Percentiles rank a stretch among this genome's conserved stretches.
Evolutionary conservation across 2,797 vertebrate species (phyloP).

Genomic region (Anguilla marmorata): DNA sequence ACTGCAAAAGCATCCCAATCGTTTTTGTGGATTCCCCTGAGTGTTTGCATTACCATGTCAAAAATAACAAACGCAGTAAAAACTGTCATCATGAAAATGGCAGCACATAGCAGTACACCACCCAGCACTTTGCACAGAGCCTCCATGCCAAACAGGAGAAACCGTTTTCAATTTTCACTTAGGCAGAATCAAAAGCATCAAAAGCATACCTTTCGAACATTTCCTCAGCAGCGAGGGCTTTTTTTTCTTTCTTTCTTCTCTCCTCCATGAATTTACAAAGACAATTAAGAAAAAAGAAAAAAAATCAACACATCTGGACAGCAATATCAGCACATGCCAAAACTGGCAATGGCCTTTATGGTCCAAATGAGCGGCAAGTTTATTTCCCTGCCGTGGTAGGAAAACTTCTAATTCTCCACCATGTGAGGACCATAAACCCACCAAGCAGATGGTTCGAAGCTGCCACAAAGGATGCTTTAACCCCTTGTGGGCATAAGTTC

Average conservation of each 20-base stretch:
- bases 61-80: slow-evolving; percentile 36
- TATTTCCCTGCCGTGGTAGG: slow-evolving; percentile 81
- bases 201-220: slow-evolving; percentile 52
- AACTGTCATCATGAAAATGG: slow-evolving; percentile 19
- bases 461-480: slow-evolving; percentile 80
- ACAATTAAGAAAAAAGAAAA: slow-evolving; percentile 71
- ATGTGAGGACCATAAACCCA: slow-evolving; percentile 81
- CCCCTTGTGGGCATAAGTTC: slow-evolving; percentile 29
- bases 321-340: slow-evolving; percentile 77
- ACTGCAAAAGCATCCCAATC: not conserved
- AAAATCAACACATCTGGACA: slow-evolving; percentile 76
- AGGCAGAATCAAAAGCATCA: slow-evolving; percentile 26
- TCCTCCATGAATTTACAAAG: slow-evolving; percentile 66
- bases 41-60: not conserved
- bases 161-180: slow-evolving; percentile 40
- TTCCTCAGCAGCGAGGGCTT: slow-evolving; percentile 31
- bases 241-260: slow-evolving; percentile 44
- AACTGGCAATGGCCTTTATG: slow-evolving; percentile 77
- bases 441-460: slow-evolving; percentile 78
- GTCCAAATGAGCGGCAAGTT: slow-evolving; percentile 83
- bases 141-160: slow-evolving; percentile 2
- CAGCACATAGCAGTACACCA: not conserved
- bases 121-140: not conserved
- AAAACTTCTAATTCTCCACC: slow-evolving; percentile 83
- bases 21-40: not conserved